Percentiles rank a stretch among this genome's conserved stretches.
phyloP scores from a whole-genome alignment of 2,113 vertebrate species.

The Limanda limanda region DNA sequence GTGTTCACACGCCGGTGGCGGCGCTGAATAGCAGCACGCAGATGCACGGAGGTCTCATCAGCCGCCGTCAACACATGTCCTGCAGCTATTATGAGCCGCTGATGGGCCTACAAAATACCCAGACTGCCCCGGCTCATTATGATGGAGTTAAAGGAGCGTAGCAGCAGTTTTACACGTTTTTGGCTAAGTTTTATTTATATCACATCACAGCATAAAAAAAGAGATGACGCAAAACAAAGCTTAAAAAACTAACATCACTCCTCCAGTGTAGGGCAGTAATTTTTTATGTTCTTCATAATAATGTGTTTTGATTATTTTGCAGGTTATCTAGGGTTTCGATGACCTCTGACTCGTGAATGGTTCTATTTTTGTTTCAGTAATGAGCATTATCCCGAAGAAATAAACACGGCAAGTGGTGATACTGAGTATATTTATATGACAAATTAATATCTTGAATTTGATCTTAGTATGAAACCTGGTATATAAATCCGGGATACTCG shows the following conservation, averaged over 20 bases:
- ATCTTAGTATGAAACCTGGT: too few species aligned
- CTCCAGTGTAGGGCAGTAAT: neutral
- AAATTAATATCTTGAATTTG: too few species aligned
- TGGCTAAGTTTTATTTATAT: neutral
- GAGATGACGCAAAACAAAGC: neutral
- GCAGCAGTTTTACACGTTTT: neutral
- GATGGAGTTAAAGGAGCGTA: constrained; percentile 18
- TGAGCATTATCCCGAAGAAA: too few species aligned
- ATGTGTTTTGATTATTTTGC: too few species aligned
- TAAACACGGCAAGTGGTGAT: too few species aligned
- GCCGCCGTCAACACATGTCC: constrained; percentile 24
- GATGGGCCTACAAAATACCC: constrained; percentile 50
- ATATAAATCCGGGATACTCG: too few species aligned
- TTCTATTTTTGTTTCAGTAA: too few species aligned
- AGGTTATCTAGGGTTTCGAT: too few species aligned
- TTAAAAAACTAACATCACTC: neutral
- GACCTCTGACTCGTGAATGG: too few species aligned
- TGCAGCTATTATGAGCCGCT: constrained; percentile 63
- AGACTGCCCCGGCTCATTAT: constrained; percentile 13
- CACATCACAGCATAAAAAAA: neutral
- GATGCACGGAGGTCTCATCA: constrained; percentile 60
- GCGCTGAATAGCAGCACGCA: constrained; percentile 63
- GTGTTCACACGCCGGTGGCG: constrained; percentile 53
- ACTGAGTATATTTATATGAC: too few species aligned
- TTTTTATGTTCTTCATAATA: too few species aligned